These are phyloP conservation scores for Agrypnus murinus DNA, from an alignment of 2,888 invertebrate species.

Conservation along the genomic window DNA sequence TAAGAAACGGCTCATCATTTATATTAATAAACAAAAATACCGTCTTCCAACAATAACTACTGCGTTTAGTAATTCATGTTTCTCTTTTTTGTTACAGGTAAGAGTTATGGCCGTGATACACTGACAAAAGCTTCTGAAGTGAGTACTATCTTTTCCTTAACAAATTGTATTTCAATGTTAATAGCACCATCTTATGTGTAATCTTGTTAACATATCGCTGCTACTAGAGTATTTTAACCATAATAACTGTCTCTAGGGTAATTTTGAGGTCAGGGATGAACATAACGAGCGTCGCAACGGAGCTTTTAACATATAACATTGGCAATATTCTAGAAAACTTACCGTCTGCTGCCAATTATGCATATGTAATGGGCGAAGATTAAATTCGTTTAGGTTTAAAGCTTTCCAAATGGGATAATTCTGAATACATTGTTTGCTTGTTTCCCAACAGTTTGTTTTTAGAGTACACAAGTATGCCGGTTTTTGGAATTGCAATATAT, in stretches of 20 bases:
- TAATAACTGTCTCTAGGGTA: conserved; percentile 23
- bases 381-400: neutral
- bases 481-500: too few relatives aligned
- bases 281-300: conserved; percentile 22
- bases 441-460: too few relatives aligned
- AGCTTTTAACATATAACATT: conserved; percentile 15
- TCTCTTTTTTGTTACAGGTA: conserved; percentile 24
- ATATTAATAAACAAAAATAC: conserved; percentile 25
- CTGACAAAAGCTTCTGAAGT: neutral
- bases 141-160: neutral
- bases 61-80: conserved; percentile 19
- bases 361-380: conserved; percentile 6
- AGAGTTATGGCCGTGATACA: neutral
- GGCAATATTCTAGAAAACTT: conserved; percentile 7
- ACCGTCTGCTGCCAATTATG: conserved; percentile 16
- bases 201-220: conserved; percentile 22
- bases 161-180: neutral
- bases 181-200: neutral
- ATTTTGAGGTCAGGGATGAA: conserved; percentile 26
- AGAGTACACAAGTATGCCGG: too few relatives aligned
- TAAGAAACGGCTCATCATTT: conserved; percentile 18
- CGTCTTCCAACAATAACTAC: conserved; percentile 15
- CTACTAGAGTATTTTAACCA: conserved; percentile 7
- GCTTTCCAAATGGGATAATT: too few relatives aligned
- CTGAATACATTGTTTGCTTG: too few relatives aligned